Evolutionary conservation across 2,888 invertebrate genomes (phyloP).

Genomic region (Argynnis bischoffii): DNA sequence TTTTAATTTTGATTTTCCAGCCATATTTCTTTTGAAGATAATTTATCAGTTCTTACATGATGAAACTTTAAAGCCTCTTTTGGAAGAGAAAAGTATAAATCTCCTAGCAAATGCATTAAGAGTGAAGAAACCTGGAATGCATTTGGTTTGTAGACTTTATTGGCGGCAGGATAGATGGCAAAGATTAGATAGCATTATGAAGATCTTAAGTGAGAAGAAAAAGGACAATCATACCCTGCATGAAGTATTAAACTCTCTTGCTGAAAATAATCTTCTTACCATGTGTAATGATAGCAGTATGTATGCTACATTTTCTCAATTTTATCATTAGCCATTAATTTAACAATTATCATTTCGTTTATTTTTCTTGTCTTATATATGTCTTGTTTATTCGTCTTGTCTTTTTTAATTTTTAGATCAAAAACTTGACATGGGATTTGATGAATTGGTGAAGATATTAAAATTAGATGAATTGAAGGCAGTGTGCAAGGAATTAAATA

Average conservation of each 20-base stretch:
- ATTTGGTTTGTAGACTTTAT: slow-evolving; percentile 64
- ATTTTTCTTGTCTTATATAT: too few species aligned
- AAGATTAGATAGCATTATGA: slow-evolving; percentile 47
- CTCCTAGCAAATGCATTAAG: slow-evolving; percentile 51
- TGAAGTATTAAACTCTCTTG: slow-evolving; percentile 51
- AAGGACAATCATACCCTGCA: slow-evolving; percentile 45
- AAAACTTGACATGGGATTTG: slow-evolving; percentile 46
- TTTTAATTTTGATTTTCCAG: slow-evolving; percentile 49
- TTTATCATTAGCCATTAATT: too few species aligned
- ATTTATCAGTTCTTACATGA: slow-evolving; percentile 58
- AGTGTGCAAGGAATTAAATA: slow-evolving; percentile 64
- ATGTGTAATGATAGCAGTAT: slow-evolving; percentile 42
- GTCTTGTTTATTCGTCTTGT: too few species aligned
- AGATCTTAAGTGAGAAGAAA: slow-evolving; percentile 46
- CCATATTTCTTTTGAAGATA: slow-evolving; percentile 58
- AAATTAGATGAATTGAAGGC: slow-evolving; percentile 57
- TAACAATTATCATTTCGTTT: background rate
- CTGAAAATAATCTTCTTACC: slow-evolving; percentile 51
- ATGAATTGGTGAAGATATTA: slow-evolving; percentile 53
- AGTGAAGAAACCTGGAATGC: slow-evolving; percentile 55
- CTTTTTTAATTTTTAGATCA: slow-evolving; percentile 38
- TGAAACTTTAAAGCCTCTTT: slow-evolving; percentile 48
- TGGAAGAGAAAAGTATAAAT: slow-evolving; percentile 49
- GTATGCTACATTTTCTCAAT: background rate
- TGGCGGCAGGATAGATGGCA: slow-evolving; percentile 69